Evolutionary conservation across 2,888 invertebrate genomes (phyloP).

Genomic region (Agrotis clavis): DNA sequence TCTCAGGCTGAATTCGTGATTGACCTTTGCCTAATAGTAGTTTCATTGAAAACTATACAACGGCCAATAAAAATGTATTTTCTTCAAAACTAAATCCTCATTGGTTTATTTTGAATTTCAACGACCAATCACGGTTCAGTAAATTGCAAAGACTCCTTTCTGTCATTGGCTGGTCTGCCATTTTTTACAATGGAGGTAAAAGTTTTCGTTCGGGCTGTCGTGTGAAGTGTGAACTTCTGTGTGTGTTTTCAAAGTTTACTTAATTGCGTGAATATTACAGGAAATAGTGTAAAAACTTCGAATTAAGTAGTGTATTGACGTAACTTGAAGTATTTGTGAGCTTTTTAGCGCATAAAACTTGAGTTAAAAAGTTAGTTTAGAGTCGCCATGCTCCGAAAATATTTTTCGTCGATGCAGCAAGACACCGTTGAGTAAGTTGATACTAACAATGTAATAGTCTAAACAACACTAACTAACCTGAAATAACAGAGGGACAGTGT

Average conservation of each 20-base stretch:
- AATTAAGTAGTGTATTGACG: background rate
- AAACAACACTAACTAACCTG: constrained; percentile 8
- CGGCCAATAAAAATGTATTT: constrained; percentile 20
- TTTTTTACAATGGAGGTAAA: constrained; percentile 47
- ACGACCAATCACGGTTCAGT: constrained; percentile 36
- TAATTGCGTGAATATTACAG: background rate
- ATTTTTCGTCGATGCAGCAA: constrained; percentile 76
- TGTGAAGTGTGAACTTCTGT: background rate
- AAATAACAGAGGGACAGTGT: background rate
- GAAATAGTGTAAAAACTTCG: background rate
- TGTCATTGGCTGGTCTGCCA: constrained; percentile 17
- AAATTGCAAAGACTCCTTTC: background rate
- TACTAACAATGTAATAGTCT: constrained; percentile 5
- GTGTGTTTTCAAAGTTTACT: background rate
- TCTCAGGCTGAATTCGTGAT: constrained; percentile 8
- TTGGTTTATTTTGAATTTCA: constrained; percentile 14
- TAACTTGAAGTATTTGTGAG: constrained; percentile 11
- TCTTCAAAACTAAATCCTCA: background rate
- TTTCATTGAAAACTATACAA: background rate
- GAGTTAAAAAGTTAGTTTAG: background rate
- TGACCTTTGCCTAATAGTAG: constrained; percentile 1
- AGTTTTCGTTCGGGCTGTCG: constrained; percentile 2
- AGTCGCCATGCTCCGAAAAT: constrained; percentile 72
- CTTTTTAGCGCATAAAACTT: constrained; percentile 9
- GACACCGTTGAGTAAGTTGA: constrained; percentile 67